These are phyloP conservation scores for Gallinago nigripennis DNA, from an alignment of 2,797 vertebrate species.

Conservation along the genomic window DNA sequence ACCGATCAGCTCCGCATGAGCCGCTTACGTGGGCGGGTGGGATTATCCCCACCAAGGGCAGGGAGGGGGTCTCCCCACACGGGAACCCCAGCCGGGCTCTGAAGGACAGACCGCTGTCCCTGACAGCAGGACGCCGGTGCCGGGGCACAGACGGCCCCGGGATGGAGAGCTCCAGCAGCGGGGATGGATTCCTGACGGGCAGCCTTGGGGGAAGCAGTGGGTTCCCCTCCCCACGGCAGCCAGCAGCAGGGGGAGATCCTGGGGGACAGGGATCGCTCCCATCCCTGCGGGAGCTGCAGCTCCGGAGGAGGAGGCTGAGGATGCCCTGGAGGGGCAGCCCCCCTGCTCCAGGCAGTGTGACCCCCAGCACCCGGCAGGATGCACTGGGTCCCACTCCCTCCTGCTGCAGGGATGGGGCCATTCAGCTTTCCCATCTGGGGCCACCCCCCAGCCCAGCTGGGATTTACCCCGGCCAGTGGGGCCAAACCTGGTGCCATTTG, in stretches of 20 bases:
- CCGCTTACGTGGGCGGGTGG: background rate
- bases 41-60: background rate
- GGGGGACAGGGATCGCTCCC: background rate
- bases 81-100: no score
- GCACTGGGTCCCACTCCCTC: background rate
- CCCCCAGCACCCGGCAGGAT: background rate
- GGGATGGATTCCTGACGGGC: background rate
- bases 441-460: background rate
- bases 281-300: background rate
- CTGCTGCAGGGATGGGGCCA: rapidly evolving
- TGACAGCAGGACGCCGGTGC: background rate
- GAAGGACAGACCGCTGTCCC: background rate
- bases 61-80: rapidly evolving
- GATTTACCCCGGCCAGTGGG: rapidly evolving
- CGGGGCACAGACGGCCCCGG: rapidly evolving
- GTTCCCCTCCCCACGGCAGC: background rate
- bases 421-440: rapidly evolving
- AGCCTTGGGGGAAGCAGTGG: background rate
- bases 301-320: background rate
- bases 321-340: background rate
- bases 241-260: background rate
- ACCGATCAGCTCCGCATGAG: rapidly evolving
- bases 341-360: background rate
- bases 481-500: rapidly evolving
- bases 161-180: background rate